A percentile compares a stretch with the other conserved stretches of the same genome.
These are phyloP conservation scores for Pantherophis alleghaniensis DNA, from an alignment of 2,797 vertebrate species.

Conservation along the genomic window DNA sequence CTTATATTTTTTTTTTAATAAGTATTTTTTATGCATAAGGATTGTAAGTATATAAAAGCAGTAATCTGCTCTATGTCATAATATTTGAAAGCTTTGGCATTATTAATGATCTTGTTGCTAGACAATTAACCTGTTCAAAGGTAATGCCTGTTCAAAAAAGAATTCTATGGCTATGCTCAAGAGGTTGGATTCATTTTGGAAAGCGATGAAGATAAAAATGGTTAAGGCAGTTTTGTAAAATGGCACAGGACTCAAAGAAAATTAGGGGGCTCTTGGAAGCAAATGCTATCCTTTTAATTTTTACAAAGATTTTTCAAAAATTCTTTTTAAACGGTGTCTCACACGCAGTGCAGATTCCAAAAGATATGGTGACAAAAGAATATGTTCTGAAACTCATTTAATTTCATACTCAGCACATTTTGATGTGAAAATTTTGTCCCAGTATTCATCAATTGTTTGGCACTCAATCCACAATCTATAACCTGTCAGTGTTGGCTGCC, in stretches of 20 bases:
- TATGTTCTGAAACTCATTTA: not conserved
- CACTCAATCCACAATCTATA: not conserved
- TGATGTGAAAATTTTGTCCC: not conserved
- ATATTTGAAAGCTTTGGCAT: constrained; percentile 16
- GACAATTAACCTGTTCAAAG: not conserved
- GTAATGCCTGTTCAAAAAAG: not conserved
- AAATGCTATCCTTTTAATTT: not conserved
- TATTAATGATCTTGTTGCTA: constrained; percentile 9
- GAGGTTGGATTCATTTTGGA: not conserved
- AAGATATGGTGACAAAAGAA: not conserved
- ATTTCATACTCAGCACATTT: not conserved
- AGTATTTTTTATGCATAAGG: not conserved
- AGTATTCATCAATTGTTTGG: not conserved
- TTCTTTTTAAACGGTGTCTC: not conserved
- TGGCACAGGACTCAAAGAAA: not conserved
- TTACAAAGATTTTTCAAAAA: constrained; percentile 7
- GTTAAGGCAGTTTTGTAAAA: not conserved
- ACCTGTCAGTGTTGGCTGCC: not conserved
- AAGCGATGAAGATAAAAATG: not conserved
- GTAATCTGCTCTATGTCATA: constrained; percentile 2
- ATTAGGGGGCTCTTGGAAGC: not conserved
- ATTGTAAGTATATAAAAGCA: not conserved
- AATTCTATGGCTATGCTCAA: not conserved
- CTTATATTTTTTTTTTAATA: not conserved
- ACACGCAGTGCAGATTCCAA: not conserved